Base-by-base conservation (phyloP, 2,113 vertebrate genomes). In the Martes martes region DNA sequence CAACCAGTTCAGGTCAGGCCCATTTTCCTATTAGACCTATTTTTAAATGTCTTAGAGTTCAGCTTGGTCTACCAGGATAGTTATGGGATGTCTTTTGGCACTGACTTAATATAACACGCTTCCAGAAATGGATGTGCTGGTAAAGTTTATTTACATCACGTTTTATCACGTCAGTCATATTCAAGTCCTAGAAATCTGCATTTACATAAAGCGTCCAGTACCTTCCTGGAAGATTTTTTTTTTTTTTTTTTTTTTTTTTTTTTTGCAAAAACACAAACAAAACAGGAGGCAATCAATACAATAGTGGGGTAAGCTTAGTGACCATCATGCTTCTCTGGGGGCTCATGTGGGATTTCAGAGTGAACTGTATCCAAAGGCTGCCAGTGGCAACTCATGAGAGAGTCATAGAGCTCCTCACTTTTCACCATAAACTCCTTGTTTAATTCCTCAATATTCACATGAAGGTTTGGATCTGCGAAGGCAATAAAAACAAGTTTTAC, bases 321-420 rank as follows among this genome's bases (percentile, higher is more conserved):
- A 81, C 31, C 16, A 61, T 55, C 82, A 81, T 45, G 57, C 18
- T 73, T 91, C 50, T 98, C 52, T 55, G 98, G 96, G 26, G 98
- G 98, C 96, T 98, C 96, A 65, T 98, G 96, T 8, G 99, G 99
- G 97, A 99, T 99, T 76, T 99, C 97, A 4, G 99, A 99, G 63
- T 98, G 98, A 91, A 99, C 98, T 78, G 99, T 99, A 98, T 99
- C 99, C 98, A 99, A 97, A 73, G 99, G 99, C 80, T 99, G 99
- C 99, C 99, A 99, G 97, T 99, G 99, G 98, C 99, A 99, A 98
- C 98, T 98, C 99, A 99, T 99, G 96, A 99, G 99, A 28, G 99
- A 99, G 55, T 99, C 99, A 1, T 99, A 99, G 33, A 99, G 98
- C 97, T 99, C 99, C 98, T 99, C 99, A 33, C 99, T 99, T 97